Evolutionary conservation across 2,888 invertebrate species (phyloP), one percentile per base, ranked within the genome.

Genomic region (Spilarctia lutea): DNA sequence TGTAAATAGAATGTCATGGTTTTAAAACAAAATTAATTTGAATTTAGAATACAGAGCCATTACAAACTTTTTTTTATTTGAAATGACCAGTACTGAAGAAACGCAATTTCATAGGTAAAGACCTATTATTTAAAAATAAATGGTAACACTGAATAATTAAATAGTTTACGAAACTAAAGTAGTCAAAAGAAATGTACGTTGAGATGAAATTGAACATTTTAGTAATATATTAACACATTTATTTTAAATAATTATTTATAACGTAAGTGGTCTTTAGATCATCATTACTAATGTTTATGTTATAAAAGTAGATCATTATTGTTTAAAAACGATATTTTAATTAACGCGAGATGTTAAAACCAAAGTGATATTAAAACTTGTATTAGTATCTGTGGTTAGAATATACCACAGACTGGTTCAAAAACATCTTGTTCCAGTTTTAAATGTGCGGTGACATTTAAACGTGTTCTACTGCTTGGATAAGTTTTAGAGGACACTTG

Each of bases 321-420:
- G 24, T 8, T 8, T 52, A 52, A 24, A 52, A 52, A 52, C 52
- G n/a, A n/a, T 60, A 60, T 60, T 27, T 27, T 60, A 60, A 60
- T 60, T 27, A 27, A 0, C 27, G 13, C 27, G 73, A 71, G 80
- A 77, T 76, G 72, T 80, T 79, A n/a, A 82, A 83, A 87, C 84
- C 83, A 86, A 87, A 85, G 86, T 85, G 83, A 75, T 75, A 73
- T n/a, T 81, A 81, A 82, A 79, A 35, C 35, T 39, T 39, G 39
- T 10, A 39, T 39, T 39, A n/a, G n/a, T n/a, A 10, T 39, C 10
- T 68, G 76, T 82, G 75, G 79, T 67, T 79, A 69, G 66, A 68
- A 66, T 69, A 69, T 65, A 73, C 73, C 78, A 80, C 77, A 75
- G 48, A 73, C 42, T 39, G 74, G 73, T 72, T 76, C 72, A 35